phyloP scores from a whole-genome alignment of 2,797 vertebrate species.

The Caiman crocodilus region DNA sequence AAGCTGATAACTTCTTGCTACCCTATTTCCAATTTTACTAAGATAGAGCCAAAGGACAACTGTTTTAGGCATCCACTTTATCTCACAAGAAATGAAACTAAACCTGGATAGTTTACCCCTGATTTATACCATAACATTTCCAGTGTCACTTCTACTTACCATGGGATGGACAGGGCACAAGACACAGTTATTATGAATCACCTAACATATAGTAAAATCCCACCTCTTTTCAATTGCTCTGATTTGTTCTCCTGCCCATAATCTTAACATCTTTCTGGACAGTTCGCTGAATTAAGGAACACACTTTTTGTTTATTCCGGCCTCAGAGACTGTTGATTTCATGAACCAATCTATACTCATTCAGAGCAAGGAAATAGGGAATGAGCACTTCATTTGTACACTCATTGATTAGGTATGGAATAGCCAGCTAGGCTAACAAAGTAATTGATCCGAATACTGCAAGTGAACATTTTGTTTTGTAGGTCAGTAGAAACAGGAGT shows the following conservation, averaged over 20 bases:
- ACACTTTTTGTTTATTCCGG: not conserved
- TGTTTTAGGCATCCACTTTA: no score
- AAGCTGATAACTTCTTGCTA: no score
- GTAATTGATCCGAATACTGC: conserved; percentile 33
- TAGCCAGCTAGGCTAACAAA: conserved; percentile 35
- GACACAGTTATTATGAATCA: no score
- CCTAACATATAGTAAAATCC: not conserved
- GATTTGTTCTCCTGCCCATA: not conserved
- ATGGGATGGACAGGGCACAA: no score
- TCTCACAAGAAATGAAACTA: no score
- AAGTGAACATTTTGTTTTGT: conserved; percentile 35
- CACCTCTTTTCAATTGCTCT: accelerated
- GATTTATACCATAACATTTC: not conserved
- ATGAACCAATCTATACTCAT: conserved; percentile 62
- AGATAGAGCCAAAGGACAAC: no score
- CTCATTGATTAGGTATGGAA: conserved; percentile 49
- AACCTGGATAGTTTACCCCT: not conserved
- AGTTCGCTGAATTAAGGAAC: not conserved
- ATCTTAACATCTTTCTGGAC: not conserved
- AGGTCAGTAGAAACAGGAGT: conserved; percentile 29
- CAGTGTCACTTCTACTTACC: not conserved
- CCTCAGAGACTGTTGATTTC: conserved; percentile 3
- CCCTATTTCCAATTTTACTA: no score
- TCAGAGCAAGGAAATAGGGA: conserved; percentile 29
- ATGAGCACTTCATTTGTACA: conserved; percentile 33